phyloP scores from a whole-genome alignment of 2,797 vertebrate species.

The Onychomys arenicola region DNA sequence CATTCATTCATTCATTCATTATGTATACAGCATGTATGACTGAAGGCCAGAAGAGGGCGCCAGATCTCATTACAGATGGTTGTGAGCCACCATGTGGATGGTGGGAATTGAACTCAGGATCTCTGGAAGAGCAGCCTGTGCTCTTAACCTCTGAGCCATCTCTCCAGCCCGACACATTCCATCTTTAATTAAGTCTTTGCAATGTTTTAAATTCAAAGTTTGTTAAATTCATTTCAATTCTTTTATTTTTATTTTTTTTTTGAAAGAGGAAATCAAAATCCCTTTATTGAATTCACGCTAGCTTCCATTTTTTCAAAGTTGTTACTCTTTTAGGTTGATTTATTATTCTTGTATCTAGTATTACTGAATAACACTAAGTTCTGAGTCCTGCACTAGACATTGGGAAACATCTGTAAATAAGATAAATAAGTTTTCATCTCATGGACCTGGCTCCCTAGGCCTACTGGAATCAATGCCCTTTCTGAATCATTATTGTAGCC shows the following conservation, averaged over 20 bases:
- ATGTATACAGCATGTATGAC: too few relatives aligned
- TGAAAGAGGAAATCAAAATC: neutral
- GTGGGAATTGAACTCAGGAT: too few relatives aligned
- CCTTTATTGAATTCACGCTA: neutral
- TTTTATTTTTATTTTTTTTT: neutral
- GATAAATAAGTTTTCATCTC: neutral
- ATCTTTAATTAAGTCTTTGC: neutral
- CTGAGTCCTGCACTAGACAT: neutral
- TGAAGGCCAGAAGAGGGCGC: too few relatives aligned
- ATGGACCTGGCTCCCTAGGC: neutral
- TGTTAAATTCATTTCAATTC: neutral
- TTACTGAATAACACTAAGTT: neutral
- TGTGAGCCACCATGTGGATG: too few relatives aligned
- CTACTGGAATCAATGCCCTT: neutral
- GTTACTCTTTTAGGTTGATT: neutral
- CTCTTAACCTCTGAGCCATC: too few relatives aligned
- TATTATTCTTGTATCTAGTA: neutral
- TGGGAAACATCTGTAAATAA: neutral
- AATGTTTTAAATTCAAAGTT: conserved; percentile 3
- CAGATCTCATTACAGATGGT: too few relatives aligned
- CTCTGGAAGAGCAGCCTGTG: too few relatives aligned
- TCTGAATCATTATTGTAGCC: neutral
- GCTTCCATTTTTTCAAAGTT: neutral
- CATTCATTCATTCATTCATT: too few relatives aligned
- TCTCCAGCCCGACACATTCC: too few relatives aligned